A percentile compares a stretch with the other conserved stretches of the same genome.
These are phyloP conservation scores for Empidonax alnorum DNA, from an alignment of 2,113 vertebrate species.

Conservation along the genomic window DNA sequence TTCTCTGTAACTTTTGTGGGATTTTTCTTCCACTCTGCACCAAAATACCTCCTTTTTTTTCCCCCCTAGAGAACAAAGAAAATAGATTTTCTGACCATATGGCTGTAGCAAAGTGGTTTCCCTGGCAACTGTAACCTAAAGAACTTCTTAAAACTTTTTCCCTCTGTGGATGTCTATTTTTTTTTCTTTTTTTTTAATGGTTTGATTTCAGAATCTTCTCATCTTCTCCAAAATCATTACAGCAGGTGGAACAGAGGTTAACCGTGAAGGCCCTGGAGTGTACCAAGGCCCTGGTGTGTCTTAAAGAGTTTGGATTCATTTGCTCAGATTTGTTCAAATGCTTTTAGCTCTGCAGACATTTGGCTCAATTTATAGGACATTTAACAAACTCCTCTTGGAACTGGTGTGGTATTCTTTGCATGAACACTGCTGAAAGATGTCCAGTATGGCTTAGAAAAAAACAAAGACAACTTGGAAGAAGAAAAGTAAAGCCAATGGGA, in stretches of 20 bases:
- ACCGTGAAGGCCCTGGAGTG: not conserved
- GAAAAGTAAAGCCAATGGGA: fast-evolving
- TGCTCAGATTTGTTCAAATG: not conserved
- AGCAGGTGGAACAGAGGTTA: not conserved
- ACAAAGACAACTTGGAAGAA: not conserved
- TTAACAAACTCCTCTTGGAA: not conserved
- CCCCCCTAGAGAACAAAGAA: not conserved
- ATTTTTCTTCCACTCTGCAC: not conserved
- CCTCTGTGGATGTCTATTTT: not conserved
- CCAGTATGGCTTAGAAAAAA: not conserved
- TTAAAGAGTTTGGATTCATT: not conserved
- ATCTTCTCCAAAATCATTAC: slow-evolving; percentile 11
- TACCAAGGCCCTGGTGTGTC: not conserved
- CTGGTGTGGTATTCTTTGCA: not conserved
- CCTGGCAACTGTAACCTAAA: slow-evolving; percentile 48
- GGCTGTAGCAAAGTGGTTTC: slow-evolving; percentile 52
- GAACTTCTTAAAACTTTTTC: slow-evolving; percentile 42
- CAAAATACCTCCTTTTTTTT: not conserved
- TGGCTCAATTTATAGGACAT: not conserved
- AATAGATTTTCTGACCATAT: slow-evolving; percentile 13
- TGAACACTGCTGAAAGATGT: not conserved
- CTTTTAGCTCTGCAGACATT: not conserved
- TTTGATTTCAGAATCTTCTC: slow-evolving; percentile 50
- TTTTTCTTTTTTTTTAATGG: not conserved
- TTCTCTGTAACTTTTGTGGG: not conserved